Evolutionary conservation across 2,797 vertebrate species (phyloP).

Genomic region (Acropternis orthonyx): DNA sequence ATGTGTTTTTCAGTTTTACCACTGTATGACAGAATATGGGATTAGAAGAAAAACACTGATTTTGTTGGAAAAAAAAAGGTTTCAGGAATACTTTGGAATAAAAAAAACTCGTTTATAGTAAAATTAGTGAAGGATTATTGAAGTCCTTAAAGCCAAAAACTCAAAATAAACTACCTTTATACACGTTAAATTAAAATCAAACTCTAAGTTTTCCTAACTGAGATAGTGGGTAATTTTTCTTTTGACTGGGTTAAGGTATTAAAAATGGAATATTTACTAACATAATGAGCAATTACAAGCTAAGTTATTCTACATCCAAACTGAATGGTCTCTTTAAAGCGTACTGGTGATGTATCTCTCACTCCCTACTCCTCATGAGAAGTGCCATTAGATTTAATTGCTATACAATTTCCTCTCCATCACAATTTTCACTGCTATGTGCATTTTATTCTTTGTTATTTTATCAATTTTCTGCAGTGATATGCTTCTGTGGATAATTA

Average conservation of each 20-base stretch:
- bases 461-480: neutral
- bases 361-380: neutral
- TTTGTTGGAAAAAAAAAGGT: neutral
- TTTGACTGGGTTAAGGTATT: neutral
- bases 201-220: neutral
- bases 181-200: neutral
- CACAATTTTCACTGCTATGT: neutral
- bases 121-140: neutral
- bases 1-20: neutral
- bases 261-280: neutral
- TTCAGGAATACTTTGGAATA: neutral
- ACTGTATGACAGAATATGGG: neutral
- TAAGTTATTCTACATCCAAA: neutral
- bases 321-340: neutral
- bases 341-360: rapidly evolving
- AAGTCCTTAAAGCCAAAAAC: neutral
- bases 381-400: neutral
- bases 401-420: neutral
- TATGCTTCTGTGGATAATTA: neutral
- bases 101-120: neutral
- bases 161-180: neutral
- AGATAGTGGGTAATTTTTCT: neutral
- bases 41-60: neutral
- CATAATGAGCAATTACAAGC: neutral
- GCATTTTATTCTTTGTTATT: neutral